Conservation (phyloP, 2,888 invertebrate species). For the Atethmia centrago region DNA sequence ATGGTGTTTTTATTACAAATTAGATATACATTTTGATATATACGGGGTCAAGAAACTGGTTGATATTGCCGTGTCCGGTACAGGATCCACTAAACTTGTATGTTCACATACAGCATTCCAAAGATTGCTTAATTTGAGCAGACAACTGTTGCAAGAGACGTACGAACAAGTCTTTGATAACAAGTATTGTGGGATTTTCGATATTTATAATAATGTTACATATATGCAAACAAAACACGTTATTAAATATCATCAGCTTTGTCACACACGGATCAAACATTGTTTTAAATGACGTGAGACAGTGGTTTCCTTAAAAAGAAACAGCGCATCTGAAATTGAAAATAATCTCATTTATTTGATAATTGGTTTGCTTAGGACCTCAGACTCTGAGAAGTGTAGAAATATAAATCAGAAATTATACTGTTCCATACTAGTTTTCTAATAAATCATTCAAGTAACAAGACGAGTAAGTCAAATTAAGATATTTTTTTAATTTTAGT, state of each 20-base stretch:
- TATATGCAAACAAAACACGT: constrained; percentile 25
- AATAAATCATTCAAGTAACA: neutral
- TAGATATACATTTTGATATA: constrained; percentile 69
- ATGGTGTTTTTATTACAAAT: constrained; percentile 71
- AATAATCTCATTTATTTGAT: neutral
- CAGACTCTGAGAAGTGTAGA: neutral
- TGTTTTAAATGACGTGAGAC: constrained; percentile 1
- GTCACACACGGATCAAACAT: constrained; percentile 1
- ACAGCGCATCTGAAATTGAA: neutral
- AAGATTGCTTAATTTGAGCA: constrained; percentile 64
- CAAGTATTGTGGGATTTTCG: constrained; percentile 32
- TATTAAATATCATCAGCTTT: constrained; percentile 25
- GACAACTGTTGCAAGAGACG: constrained; percentile 63
- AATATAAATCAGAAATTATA: neutral
- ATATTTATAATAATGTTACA: constrained; percentile 9
- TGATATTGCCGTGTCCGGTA: constrained; percentile 76
- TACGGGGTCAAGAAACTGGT: constrained; percentile 80
- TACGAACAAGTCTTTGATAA: constrained; percentile 34
- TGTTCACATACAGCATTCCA: constrained; percentile 68
- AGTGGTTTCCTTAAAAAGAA: neutral
- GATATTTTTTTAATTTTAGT: neutral
- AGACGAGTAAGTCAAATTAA: neutral
- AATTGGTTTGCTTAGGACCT: neutral
- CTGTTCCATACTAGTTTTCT: neutral
- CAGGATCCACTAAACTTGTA: constrained; percentile 73